A percentile compares a stretch with the other conserved stretches of the same genome.
These are phyloP conservation scores for Listronotus bonariensis DNA, from an alignment of 1,140 invertebrate species.

Conservation along the genomic window DNA sequence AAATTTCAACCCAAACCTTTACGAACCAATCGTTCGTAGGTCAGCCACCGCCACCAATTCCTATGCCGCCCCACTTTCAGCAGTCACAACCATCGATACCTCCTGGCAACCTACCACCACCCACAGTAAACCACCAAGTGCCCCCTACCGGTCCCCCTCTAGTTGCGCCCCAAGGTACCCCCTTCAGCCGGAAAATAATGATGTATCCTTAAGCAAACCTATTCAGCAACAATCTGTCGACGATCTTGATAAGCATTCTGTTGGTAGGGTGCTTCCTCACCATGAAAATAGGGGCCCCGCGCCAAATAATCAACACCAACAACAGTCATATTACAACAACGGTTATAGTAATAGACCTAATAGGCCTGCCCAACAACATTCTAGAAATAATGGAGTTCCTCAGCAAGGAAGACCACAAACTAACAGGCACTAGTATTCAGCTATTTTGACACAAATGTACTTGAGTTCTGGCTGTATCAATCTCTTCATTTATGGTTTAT, in stretches of 20 bases:
- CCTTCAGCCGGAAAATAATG: slow-evolving; percentile 20
- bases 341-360: slow-evolving; percentile 49
- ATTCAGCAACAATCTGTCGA: slow-evolving; percentile 8
- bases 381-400: slow-evolving; percentile 29
- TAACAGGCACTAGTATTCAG: slow-evolving; percentile 27
- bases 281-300: slow-evolving; percentile 28
- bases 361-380: slow-evolving; percentile 17
- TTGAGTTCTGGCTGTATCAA: slow-evolving; percentile 18
- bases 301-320: slow-evolving; percentile 42
- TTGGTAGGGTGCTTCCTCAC: slow-evolving; percentile 27
- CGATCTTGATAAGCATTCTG: slow-evolving; percentile 36
- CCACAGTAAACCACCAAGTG: slow-evolving; percentile 31
- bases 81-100: slow-evolving; percentile 12
- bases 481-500: neutral
- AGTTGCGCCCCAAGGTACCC: slow-evolving; percentile 11
- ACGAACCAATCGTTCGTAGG: slow-evolving; percentile 73
- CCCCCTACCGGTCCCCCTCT: slow-evolving; percentile 24
- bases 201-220: slow-evolving; percentile 8
- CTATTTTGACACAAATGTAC: slow-evolving; percentile 7
- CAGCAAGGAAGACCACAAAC: slow-evolving; percentile 23
- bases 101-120: slow-evolving; percentile 33
- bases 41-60: slow-evolving; percentile 49
- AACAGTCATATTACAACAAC: slow-evolving; percentile 50
- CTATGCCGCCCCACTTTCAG: slow-evolving; percentile 44
- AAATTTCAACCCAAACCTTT: slow-evolving; percentile 76